phyloP scores from a whole-genome alignment of 2,888 invertebrate genomes.

The Microchrysa polita region DNA sequence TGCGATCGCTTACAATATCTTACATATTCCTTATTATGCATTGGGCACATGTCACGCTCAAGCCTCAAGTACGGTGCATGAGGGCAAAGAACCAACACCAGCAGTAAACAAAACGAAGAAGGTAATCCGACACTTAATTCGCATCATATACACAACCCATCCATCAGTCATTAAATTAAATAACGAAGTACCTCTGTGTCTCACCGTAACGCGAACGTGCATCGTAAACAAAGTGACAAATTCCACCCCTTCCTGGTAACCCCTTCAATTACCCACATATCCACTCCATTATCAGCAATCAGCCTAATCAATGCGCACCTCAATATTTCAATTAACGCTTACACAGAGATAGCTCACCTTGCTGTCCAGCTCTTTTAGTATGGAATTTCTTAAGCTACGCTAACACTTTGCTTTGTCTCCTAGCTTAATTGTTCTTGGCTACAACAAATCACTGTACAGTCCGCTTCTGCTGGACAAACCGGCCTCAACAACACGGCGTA shows the following conservation, averaged over 20 bases:
- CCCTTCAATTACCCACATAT: too few species aligned
- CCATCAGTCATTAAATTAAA: too few species aligned
- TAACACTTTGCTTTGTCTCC: background rate
- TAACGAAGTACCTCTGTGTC: background rate
- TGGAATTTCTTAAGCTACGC: background rate
- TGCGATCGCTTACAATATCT: background rate
- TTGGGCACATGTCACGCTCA: background rate
- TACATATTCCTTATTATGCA: background rate
- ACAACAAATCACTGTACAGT: too few species aligned
- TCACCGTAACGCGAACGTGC: background rate
- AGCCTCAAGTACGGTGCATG: background rate
- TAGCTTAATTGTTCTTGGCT: background rate
- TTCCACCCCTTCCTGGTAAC: background rate
- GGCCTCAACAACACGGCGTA: too few species aligned
- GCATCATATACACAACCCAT: background rate
- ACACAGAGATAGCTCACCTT: background rate
- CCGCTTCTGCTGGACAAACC: too few species aligned
- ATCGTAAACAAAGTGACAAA: background rate
- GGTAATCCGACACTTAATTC: background rate
- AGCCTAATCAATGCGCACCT: conserved; percentile 2
- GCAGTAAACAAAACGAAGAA: background rate
- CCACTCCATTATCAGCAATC: background rate
- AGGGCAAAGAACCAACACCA: background rate
- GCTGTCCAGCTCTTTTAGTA: background rate
- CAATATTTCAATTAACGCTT: background rate